Evolutionary conservation across 2,888 invertebrate species (phyloP), one percentile per base, ranked within the genome.

Genomic region (Andrena fulva): DNA sequence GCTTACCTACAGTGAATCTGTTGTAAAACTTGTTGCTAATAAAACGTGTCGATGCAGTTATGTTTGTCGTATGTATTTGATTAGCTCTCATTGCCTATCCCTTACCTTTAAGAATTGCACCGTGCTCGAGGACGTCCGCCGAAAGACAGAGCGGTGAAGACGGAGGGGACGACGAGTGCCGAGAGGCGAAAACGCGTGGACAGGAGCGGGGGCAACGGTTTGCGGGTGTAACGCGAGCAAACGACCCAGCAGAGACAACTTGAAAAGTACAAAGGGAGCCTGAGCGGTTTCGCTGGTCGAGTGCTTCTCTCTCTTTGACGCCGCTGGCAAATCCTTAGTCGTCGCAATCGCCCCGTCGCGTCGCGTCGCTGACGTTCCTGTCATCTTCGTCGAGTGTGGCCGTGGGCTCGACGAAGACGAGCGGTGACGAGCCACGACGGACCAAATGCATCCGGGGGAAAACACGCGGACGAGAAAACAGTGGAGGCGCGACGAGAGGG

Each of bases 261-360:
- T 68, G 70, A 82, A 72, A 83, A 85, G 85, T 87, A 91, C 89
- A 91, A 91, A 91, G 88, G 85, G 72, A 84, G 84, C 83, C 85
- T 85, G 89, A 89, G 89, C 87, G 89, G 75, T 89, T 90, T 91
- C 87, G 86, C 85, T 87, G 82, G 77, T 64, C 83, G 68, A 83
- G 87, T 89, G 86, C 81, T 85, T 87, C 87, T 87, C 85, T 71
- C 89, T 71, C 89, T 91, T 90, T 90, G 90, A 90, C 77, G 87
- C 85, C 82, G 80, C 68, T 74, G 78, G 74, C 80, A 60, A 74
- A 82, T 85, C 79, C 79, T 77, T 77, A 75, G 73, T 67, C 66
- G 83, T 77, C 63, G 77, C 68, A 63, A 80, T 76, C 73, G 74
- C 73, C 10, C 67, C 66, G 73, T 72, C 42, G 12, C 42, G 42